Evolutionary conservation across 2,888 invertebrate genomes (phyloP), one percentile per base, ranked within the genome.

Genomic region (Melieria picta): DNA sequence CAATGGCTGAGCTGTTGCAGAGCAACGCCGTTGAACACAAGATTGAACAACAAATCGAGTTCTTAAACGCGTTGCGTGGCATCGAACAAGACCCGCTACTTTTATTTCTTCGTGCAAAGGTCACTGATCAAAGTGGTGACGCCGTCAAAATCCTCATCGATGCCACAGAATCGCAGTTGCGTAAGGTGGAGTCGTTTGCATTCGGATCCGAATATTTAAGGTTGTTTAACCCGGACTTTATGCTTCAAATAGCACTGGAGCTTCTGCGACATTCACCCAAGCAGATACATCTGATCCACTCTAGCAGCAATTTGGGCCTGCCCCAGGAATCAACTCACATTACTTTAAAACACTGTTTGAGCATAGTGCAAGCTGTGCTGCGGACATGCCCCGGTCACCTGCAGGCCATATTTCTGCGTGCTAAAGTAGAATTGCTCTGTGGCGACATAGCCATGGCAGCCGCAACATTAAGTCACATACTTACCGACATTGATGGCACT

Each of bases 361-460:
- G 90, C 76, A 89, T 95, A 66, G 88, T 97, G 45, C 92, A 93
- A 78, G 89, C 90, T 10, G 87, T 97, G 30, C 90, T 91, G 9
- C 91, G 93, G 71, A 92, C 93, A 7, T 96, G 96, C 82, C 97
- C 98, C 0, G 96, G 96, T 0, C 89, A 95, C 69, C 89, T 90
- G 64, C 85, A 88, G 63, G 92, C 91, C 4, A 84, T 92, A 45
- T 93, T 91, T 83, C 89, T 94, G 74, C 87, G 94, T 75, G 94
- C 94, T 0, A 94, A 93, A 83, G 89, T 95, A 16, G 93, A 93
- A 81, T 96, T 93, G 86, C 88, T 95, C 11, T 91, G 91, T 80
- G 95, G 95, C 0, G 94, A 95, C 82, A 88, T 91, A 1, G 90
- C 89, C 73, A 90, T 91, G 46, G 94, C 97, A 0, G 90, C 92